Evolutionary conservation across 2,797 vertebrate species (phyloP).

Genomic region (Oreochromis grahami): DNA sequence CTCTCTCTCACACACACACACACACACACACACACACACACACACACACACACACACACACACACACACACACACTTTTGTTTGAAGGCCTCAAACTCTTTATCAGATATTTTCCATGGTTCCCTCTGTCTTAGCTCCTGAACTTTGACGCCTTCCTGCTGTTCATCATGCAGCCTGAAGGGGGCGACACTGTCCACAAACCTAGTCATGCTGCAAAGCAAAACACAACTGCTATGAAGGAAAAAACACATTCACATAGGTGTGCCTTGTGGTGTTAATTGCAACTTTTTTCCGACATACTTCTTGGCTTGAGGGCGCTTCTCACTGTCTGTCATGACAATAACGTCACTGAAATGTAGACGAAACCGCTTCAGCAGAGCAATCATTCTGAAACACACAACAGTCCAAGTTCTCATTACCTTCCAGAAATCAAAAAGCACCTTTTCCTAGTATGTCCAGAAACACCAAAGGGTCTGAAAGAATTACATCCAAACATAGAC

Average conservation of each 20-base stretch:
- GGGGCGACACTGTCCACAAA: constrained; percentile 74
- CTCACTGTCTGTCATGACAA: constrained; percentile 75
- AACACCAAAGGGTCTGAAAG: background rate
- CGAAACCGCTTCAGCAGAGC: constrained; percentile 73
- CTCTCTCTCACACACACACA: background rate
- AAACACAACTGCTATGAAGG: background rate
- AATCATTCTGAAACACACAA: constrained; percentile 62
- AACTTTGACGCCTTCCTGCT: constrained; percentile 24
- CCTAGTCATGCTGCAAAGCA: constrained; percentile 50
- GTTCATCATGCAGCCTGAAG: constrained; percentile 60
- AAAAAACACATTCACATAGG: background rate
- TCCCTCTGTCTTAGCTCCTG: constrained; percentile 37
- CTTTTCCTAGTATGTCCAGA: rapidly evolving
- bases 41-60: background rate
- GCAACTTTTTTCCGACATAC: constrained; percentile 22
- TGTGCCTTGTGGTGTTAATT: background rate
- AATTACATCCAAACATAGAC: background rate
- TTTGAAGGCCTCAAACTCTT: constrained; percentile 68
- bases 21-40: constrained; percentile 19
- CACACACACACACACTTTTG: constrained; percentile 55
- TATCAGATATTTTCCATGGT: constrained; percentile 70
- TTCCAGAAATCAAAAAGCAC: background rate
- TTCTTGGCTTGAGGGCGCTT: constrained; percentile 66
- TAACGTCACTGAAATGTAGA: constrained; percentile 73
- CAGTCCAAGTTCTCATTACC: background rate